phyloP scores from a whole-genome alignment of 2,113 vertebrate species.

The Silurus meridionalis region DNA sequence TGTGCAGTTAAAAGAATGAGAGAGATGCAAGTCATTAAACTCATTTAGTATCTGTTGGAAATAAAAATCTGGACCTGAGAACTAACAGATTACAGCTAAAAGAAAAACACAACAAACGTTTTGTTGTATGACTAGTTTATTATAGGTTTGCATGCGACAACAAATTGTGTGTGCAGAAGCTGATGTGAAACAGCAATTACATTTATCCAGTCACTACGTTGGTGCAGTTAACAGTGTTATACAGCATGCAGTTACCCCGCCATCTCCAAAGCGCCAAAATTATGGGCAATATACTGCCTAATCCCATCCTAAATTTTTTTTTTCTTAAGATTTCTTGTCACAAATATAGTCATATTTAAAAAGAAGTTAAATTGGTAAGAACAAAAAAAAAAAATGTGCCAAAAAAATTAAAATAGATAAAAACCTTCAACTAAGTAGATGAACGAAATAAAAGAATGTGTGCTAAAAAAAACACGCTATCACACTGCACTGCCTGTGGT shows the following conservation, averaged over 20 bases:
- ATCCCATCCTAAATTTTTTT: not conserved
- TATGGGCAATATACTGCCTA: constrained; percentile 27
- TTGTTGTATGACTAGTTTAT: constrained; percentile 45
- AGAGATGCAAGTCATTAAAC: too few species aligned
- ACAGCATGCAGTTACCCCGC: constrained; percentile 50
- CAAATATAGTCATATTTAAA: not conserved
- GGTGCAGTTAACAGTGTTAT: constrained; percentile 44
- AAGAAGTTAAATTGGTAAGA: not conserved
- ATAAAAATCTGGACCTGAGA: not conserved
- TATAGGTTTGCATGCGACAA: constrained; percentile 50
- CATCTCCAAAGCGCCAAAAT: constrained; percentile 16
- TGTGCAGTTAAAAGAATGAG: too few species aligned
- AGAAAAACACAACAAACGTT: not conserved
- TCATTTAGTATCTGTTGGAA: not conserved
- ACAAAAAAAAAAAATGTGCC: not conserved
- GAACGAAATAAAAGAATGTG: not conserved
- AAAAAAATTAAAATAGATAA: not conserved
- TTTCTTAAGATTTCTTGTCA: too few species aligned
- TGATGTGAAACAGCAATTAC: constrained; percentile 50
- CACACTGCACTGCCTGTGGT: not conserved
- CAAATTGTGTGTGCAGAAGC: constrained; percentile 50
- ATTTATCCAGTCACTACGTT: constrained; percentile 44
- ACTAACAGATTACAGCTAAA: not conserved
- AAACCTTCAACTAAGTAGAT: not conserved
- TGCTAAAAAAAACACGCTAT: constrained; percentile 1